Evolutionary conservation across 37 sponge, comb jelly and placozoan species (phyloP), one percentile per base, ranked within the genome.

Genomic region (Tethya wilhelma): DNA sequence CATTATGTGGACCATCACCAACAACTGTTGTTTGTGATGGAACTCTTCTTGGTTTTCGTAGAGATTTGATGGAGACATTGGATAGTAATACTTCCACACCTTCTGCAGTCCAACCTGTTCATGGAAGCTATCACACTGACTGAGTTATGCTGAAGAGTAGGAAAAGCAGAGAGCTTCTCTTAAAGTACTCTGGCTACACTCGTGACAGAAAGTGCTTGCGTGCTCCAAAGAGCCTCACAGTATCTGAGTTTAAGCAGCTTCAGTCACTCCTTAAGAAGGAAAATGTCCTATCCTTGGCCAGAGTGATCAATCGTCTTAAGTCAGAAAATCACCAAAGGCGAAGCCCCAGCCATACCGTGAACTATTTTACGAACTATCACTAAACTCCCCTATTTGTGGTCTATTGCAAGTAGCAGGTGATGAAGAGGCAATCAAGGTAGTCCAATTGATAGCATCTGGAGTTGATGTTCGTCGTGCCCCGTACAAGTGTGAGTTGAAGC

Each of bases 171-270:
- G 22, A 12, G 22, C 20, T 60, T 7, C 63, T 60, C 28, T 60
- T 12, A 23, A 60, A 7, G 22, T 60, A 60, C 6, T 23, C 28
- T n/a, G 63, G n/a, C n/a, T n/a, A n/a, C n/a, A n/a, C n/a, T 12
- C 7, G 63, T 60, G 63, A 60, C 22, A 60, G 63, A 23, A 60
- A 60, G 63, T n/a, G 63, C 28, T 60, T n/a, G 22, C 26, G n/a
- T n/a, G n/a, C n/a, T 60, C 63, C 63, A 60, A 60, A 60, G 28
- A 6, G 22, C 6, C 28, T 60, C 11, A 25, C 63, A 60, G 22
- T 26, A 7, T 25, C 63, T 25, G 63, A 60, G 28, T 23, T 60
- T 26, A 60, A n/a, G 28, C 26, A 60, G 28, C 63, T 60, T 9
- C 53, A 49, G 63, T 60, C 26, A 25, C 63, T 12, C 6, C 28